Base-by-base conservation (phyloP, 2,888 invertebrate genomes). In the Pristionchus mayeri region DNA sequence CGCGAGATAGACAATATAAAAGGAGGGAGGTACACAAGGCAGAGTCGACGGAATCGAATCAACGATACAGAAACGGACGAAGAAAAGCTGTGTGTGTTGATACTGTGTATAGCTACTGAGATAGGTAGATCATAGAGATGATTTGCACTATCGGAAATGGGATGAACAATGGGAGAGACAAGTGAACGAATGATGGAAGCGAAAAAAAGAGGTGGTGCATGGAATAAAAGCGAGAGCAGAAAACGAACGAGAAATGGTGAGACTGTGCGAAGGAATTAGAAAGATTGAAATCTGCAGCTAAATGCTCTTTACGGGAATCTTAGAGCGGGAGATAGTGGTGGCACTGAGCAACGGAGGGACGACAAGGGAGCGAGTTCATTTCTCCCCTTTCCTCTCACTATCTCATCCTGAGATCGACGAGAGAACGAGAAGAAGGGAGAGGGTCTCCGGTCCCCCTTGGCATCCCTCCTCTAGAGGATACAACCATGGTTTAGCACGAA, bases 101-200 rank as follows among this genome's bases (percentile, higher is more conserved):
- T 71, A 71, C 71, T 71, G 71, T 71, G 71, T 7, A 34, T 63
- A 63, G 40, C 71, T 71, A 71, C 40, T 71, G 71, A 71, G 71
- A 71, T 71, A 71, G 71, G 37, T 71, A 37, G 71, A 71, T 71
- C 71, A 40, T 40, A 16, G n/a, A 13, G 16, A 40, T 71, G 71
- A 71, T 71, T 71, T 71, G 71, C 71, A 71, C 71, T 71, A 71
- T 71, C 71, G 40, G 40, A 40, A 30, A 63, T 63, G 21, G 21
- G 63, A 63, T 34, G 71, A n/a, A 63, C 30, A 63, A 71, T 11
- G 6, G 6, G 24, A 71, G n/a, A 71, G 40, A 21, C 13, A 54
- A 71, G 71, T 40, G 40, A 71, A 71, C 11, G 34, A 3, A 44
- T 44, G 30, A 34, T 21, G 24, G 44, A 44, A 44, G 71, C 37